Evolutionary conservation across 2,113 vertebrate genomes (phyloP), one percentile per base, ranked within the genome.

Genomic region (Sylvicapra grimmia): DNA sequence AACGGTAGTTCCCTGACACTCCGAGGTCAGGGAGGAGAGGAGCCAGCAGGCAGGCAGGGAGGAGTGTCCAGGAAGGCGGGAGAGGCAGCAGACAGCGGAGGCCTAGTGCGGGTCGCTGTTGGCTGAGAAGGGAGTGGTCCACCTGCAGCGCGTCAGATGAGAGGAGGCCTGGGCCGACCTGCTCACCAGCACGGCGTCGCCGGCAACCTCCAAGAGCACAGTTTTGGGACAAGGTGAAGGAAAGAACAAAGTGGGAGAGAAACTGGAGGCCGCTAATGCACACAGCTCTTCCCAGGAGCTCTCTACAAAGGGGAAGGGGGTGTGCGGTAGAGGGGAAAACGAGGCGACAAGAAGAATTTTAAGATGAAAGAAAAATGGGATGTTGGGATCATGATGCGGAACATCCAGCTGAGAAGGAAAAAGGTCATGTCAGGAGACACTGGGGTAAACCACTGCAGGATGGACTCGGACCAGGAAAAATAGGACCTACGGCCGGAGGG

Each of bases 401-500:
- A 89, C 63, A 15, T 2, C 75, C 53, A 88, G 7, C 31, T 36
- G 59, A 75, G 23, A 92, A 88, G 40, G 23, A 84, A 83, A 61
- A 86, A 51, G 0, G 53, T 31, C 9, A 0, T 36, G 75, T 75
- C 54, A 21, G 47, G n/a, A 88, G 61, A 63, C 44, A 75, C n/a
- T 1, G 18, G 40, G n/a, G 8, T 25, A 11, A 92, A 51, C 27
- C 23, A 16, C 21, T n/a, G 15, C 40, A 53, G 27, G 56, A 36
- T 3, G 27, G 4, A 33, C 10, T 4, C 8, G 29, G 7, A 36
- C 15, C 49, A 40, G n/a, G 49, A 72, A 54, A 29, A 33, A 44
- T 0, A 72, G 86, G 33, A 3, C 8, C 47, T 13, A 3, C 8
- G 27, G 44, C 7, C 0, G 40, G 1, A 44, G 49, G 44, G 44